Evolutionary conservation across 64 coral and sea anemone genomes (phyloP), one percentile per base, ranked within the genome.

Genomic region (Pachyseris speciosa): DNA sequence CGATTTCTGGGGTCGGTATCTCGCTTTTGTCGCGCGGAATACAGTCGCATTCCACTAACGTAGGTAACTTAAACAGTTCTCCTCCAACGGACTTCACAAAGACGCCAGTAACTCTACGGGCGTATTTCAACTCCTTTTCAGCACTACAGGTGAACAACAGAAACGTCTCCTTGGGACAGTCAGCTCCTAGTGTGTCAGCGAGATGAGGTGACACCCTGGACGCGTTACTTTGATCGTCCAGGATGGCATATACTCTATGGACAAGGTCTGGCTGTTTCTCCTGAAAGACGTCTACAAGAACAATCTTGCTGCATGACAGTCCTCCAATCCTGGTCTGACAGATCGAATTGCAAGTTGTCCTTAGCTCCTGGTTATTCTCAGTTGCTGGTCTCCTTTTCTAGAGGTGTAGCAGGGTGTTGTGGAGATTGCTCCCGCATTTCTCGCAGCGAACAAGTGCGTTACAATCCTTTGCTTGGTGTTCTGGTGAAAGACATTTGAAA

Each of bases 1-100:
- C 51, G 22, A 91, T 83, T 32, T 83, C 76, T 32, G 64, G 79
- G 9, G 80, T 85, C 7, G 90, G 80, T 2, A 85, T 85, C 27
- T 92, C 70, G 1, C 12, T 17, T 19, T 84, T 92, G 64, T 86
- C 90, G 10, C 29, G 67, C 13, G 90, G 81, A 15, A 92, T 92
- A 38, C n/a, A 20, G 53, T 92, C 89, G 50, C 76, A 83, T 59
- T 91, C 78, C 33, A 53, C 36, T 17, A 91, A 36, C 4, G 60
- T 69, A 13, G 89, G 89, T 10, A 91, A 50, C 17, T 29, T 29
- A 7, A 28, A 32, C n/a, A 55, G 9, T 9, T 52, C 72, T 50
- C 75, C 75, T 20, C 39, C 63, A 8, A 83, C 13, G 5, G 89
- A 84, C 31, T 36, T 49, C 7, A 83, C 78, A 7, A 53, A 29